Base-by-base conservation (phyloP, 2,888 invertebrate species). In the Pherbina coryleti region DNA sequence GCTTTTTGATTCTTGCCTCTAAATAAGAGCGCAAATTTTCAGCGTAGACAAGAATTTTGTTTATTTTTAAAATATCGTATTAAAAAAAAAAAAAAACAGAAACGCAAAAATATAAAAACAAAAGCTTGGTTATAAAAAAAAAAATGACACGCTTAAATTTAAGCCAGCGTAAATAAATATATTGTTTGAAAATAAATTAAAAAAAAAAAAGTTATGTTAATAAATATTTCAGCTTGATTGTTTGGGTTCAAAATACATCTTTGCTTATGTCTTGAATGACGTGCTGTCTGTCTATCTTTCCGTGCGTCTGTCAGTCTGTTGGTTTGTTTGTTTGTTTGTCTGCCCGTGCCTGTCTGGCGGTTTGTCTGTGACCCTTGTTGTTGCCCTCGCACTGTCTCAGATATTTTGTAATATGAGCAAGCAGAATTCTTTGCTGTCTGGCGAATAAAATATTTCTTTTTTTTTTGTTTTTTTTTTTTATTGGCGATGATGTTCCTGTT, bases 341-440 rank as follows among this genome's bases (percentile, higher is more conserved):
- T 8, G n/a, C 31, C 25, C 19, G 51, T 25, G 25, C 53, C n/a
- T 60, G 34, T 66, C 70, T 53, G 53, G 44, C 19, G 49, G 25
- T 51, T 31, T 53, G 70, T 70, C 55, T 70, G 53, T 31, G 53
- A n/a, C 55, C 51, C 55, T 70, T 55, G 57, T 44, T 62, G 28
- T 60, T 73, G 37, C 55, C 25, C n/a, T 19, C 34, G 31, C n/a
- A 44, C 31, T 28, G 7, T 22, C 44, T 8, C 37, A 60, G 31
- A 19, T 72, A 55, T 72, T 73, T 73, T 49, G 73, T 49, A 73
- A 73, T 62, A 62, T 49, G 44, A 73, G 62, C 49, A 60, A 73
- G 62, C 73, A 60, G 62, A 73, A 73, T 73, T 62, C 62, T 73
- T 73, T 14, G 73, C 60, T 73, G 73, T 73, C 73, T 73, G 73